A percentile compares a stretch with the other conserved stretches of the same genome.
These are phyloP conservation scores for Podarcis siculus DNA, from an alignment of 2,797 vertebrate species.

Conservation along the genomic window DNA sequence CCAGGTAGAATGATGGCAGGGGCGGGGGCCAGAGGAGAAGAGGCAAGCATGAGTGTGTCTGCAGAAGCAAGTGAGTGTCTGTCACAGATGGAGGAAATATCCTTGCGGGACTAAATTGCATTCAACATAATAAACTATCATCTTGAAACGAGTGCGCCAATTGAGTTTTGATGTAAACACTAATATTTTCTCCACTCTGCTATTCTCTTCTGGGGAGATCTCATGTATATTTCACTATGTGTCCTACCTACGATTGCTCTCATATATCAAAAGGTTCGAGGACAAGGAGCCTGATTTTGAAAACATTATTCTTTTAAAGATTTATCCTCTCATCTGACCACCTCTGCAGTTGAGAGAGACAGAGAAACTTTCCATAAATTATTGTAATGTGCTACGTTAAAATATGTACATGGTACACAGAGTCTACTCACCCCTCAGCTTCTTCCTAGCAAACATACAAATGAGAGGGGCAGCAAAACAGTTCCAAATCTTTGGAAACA, in stretches of 20 bases:
- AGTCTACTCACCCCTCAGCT: not conserved
- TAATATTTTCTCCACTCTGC: constrained; percentile 77
- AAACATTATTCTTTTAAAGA: constrained; percentile 86
- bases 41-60: not conserved
- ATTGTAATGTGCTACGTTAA: constrained; percentile 69
- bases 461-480: not conserved
- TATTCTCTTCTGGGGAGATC: constrained; percentile 73
- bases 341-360: constrained; percentile 70
- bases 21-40: not conserved
- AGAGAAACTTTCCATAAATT: constrained; percentile 75
- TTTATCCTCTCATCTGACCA: constrained; percentile 81
- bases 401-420: not conserved
- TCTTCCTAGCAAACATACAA: constrained; percentile 26
- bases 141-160: constrained; percentile 76
- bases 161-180: constrained; percentile 83
- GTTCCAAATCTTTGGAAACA: not conserved
- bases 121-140: constrained; percentile 78
- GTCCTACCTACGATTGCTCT: constrained; percentile 80
- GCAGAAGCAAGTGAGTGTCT: not conserved
- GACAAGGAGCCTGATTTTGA: constrained; percentile 81
- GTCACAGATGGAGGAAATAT: constrained; percentile 59
- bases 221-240: constrained; percentile 82
- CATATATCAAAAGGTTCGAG: constrained; percentile 83
- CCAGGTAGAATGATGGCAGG: not conserved
- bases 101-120: constrained; percentile 69